Base-by-base conservation (phyloP, 2,888 invertebrate species). In the Notodonta dromedarius region DNA sequence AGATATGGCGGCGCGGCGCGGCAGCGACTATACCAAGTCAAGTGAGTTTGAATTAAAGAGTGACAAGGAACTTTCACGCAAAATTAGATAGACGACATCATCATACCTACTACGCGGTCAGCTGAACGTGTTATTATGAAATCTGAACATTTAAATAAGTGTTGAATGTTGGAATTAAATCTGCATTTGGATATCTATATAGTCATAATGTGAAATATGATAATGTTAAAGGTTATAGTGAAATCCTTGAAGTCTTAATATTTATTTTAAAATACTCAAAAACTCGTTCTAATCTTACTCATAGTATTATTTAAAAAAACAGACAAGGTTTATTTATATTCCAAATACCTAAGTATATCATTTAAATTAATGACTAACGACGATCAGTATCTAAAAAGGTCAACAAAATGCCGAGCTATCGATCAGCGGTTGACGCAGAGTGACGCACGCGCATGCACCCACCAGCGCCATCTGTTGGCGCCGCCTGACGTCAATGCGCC, bases 381-480 rank as follows among this genome's bases (percentile, higher is more conserved):
- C 7, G 9, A 53, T 39, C 53, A 60, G 60, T 59, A 71, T 70
- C 66, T 67, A 79, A 84, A 82, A 84, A 80, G 79, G 77, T 70
- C 70, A 80, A 76, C 66, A 69, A 73, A 77, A 82, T 73, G 61
- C 63, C 67, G 61, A 68, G 63, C 69, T 61, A 81, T 83, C 76
- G 71, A 83, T 85, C 83, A 84, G 13, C 35, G 4, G 59, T 13
- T 51, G 51, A 56, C 61, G 55, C 55, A 51, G 4, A 60, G 13
- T 46, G 51, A 56, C 84, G 82, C 85, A 80, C 69, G 67, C 76
- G 69, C 75, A 74, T 57, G 57, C 32, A 61, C 59, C 70, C 42
- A 60, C 70, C 73, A 79, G 65, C 84, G 88, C 85, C 88, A 86
- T 88, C 88, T 87, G 75, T 81, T 75, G 77, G 78, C 81, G 77